Percentiles rank a stretch among this genome's conserved stretches.
phyloP scores from a whole-genome alignment of 2,113 vertebrate species.

The Chaetops frenatus region DNA sequence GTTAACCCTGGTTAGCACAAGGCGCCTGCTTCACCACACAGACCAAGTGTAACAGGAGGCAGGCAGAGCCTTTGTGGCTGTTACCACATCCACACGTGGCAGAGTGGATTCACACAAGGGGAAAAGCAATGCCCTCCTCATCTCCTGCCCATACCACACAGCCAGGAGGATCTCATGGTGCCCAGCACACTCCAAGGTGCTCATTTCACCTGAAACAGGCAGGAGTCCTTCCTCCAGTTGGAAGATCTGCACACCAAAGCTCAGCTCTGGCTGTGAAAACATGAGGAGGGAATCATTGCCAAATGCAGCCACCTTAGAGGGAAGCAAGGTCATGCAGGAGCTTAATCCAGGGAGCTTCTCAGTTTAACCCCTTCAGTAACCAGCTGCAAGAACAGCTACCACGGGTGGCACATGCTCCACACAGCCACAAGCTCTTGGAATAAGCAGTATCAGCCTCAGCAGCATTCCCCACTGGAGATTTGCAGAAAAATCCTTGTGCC shows the following conservation, averaged over 20 bases:
- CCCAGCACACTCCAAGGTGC: not conserved
- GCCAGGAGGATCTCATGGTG: not conserved
- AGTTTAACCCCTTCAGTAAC: conserved; percentile 9
- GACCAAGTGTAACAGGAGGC: not conserved
- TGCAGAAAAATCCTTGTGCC: not conserved
- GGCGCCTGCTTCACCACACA: accelerated
- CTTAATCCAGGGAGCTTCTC: conserved; percentile 33
- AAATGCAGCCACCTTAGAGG: not conserved
- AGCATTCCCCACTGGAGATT: not conserved
- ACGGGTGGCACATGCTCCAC: not conserved
- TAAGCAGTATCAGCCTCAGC: not conserved
- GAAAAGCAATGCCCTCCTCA: accelerated
- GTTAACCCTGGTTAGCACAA: not conserved
- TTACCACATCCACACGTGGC: accelerated
- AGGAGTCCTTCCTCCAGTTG: not conserved
- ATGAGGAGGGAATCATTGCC: conserved; percentile 41
- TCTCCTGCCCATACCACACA: not conserved
- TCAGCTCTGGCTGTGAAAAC: not conserved
- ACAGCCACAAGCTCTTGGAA: not conserved
- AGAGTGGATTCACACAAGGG: not conserved
- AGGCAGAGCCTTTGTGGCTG: not conserved
- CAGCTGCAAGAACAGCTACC: not conserved
- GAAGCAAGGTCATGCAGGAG: conserved; percentile 65
- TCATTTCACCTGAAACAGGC: not conserved
- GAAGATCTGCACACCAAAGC: not conserved